These are phyloP conservation scores for Remorina albescens DNA, from an alignment of 2,797 vertebrate genomes.

Conservation along the genomic window DNA sequence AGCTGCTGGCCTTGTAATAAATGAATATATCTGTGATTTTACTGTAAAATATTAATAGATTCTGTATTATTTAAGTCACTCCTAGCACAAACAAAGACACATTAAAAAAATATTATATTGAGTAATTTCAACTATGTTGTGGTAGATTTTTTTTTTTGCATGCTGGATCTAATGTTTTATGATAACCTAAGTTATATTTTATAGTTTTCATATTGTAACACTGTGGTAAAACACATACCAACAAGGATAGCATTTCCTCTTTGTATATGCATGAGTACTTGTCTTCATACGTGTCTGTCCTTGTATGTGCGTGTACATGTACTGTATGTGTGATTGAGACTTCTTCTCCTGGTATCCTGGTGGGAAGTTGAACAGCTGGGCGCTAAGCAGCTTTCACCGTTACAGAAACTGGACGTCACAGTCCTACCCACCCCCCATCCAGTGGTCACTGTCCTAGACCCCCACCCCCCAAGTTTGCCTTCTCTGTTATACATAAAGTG, in stretches of 20 bases:
- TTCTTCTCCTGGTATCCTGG: constrained; percentile 68
- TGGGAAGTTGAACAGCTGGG: constrained; percentile 85
- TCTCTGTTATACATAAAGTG: constrained; percentile 56
- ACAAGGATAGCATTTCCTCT: background rate
- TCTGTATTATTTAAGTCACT: background rate
- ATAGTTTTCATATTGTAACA: background rate
- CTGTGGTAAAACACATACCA: background rate
- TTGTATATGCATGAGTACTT: background rate
- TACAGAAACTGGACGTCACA: constrained; percentile 68
- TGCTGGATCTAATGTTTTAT: background rate
- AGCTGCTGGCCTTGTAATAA: constrained; percentile 41
- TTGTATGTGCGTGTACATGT: constrained; percentile 19
- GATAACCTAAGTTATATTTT: background rate
- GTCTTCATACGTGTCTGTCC: background rate
- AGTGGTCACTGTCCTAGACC: constrained; percentile 34
- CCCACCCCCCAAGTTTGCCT: constrained; percentile 19
- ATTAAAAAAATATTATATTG: no score
- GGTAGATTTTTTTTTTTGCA: background rate
- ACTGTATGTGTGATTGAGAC: constrained; percentile 48
- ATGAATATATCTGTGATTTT: constrained; percentile 1
- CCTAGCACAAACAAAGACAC: rapidly evolving
- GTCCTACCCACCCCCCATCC: constrained; percentile 69
- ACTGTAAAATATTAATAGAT: background rate
- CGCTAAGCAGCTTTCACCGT: constrained; percentile 85
- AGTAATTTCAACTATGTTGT: background rate